phyloP scores from a whole-genome alignment of 2,888 invertebrate species.

The Lepidocyrtoides sp. region DNA sequence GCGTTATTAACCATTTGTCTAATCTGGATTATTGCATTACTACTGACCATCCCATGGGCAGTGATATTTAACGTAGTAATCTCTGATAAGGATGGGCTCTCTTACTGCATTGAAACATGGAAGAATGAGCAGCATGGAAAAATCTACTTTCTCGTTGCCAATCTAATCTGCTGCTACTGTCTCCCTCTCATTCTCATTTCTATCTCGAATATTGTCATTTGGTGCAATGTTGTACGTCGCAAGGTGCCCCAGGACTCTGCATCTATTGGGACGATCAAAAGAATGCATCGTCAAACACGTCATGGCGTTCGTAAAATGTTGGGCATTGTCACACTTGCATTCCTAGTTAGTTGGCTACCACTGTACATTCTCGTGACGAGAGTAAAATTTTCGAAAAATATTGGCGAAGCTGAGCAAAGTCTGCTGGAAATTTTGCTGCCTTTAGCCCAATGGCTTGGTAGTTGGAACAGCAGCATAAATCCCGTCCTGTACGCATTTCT shows the following conservation, averaged over 20 bases:
- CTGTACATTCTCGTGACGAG: constrained; percentile 91
- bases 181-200: constrained; percentile 96
- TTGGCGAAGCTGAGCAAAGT: constrained; percentile 86
- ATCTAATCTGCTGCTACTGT: constrained; percentile 96
- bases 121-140: constrained; percentile 93
- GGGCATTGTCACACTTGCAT: constrained; percentile 95
- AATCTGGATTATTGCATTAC: constrained; percentile 86
- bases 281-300: constrained; percentile 96
- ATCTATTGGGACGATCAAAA: constrained; percentile 86
- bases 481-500: constrained; percentile 89
- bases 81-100: constrained; percentile 86
- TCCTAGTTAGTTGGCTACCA: constrained; percentile 97
- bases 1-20: constrained; percentile 86
- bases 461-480: constrained; percentile 88
- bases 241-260: constrained; percentile 91
- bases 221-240: constrained; percentile 95
- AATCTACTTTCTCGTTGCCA: constrained; percentile 95
- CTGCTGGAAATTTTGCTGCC: constrained; percentile 87
- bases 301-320: constrained; percentile 94
- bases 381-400: constrained; percentile 86
- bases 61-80: constrained; percentile 86
- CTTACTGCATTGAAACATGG: constrained; percentile 94
- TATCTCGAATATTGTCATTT: constrained; percentile 96
- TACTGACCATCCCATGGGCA: constrained; percentile 87
- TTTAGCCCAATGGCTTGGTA: constrained; percentile 88